Conservation (phyloP, 2,888 invertebrate species). For the Bursaphelenchus okinawaensis region DNA sequence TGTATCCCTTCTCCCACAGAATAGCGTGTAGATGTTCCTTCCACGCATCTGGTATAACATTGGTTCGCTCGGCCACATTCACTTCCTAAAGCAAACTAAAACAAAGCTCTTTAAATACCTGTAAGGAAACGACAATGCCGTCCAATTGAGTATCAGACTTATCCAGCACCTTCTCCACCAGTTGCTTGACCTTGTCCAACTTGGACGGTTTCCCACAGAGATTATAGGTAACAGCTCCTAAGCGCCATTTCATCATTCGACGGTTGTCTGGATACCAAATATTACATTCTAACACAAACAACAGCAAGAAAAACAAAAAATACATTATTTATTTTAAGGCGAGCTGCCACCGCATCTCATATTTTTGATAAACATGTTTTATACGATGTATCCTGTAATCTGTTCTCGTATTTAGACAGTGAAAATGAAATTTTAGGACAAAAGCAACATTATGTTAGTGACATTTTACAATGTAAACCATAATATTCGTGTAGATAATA, state of each 20-base stretch:
- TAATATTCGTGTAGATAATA: no score
- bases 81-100: conserved; percentile 1
- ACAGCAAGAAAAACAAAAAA: neutral
- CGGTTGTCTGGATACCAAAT: neutral
- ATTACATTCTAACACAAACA: neutral
- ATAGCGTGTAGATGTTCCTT: conserved; percentile 1
- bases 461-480: no score
- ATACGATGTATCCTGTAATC: no score
- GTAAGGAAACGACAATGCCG: conserved; percentile 5
- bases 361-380: neutral
- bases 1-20: conserved; percentile 4
- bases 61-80: neutral
- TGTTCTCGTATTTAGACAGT: no score
- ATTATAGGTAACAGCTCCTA: neutral
- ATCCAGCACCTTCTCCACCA: neutral
- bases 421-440: no score
- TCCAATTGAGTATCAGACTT: neutral
- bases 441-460: no score
- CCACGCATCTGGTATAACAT: neutral
- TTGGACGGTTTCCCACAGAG: neutral
- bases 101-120: neutral
- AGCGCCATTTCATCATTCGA: neutral
- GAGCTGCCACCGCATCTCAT: neutral
- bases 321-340: neutral
- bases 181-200: neutral